phyloP scores from a whole-genome alignment of 2,113 vertebrate genomes.

The Burhinus bistriatus region DNA sequence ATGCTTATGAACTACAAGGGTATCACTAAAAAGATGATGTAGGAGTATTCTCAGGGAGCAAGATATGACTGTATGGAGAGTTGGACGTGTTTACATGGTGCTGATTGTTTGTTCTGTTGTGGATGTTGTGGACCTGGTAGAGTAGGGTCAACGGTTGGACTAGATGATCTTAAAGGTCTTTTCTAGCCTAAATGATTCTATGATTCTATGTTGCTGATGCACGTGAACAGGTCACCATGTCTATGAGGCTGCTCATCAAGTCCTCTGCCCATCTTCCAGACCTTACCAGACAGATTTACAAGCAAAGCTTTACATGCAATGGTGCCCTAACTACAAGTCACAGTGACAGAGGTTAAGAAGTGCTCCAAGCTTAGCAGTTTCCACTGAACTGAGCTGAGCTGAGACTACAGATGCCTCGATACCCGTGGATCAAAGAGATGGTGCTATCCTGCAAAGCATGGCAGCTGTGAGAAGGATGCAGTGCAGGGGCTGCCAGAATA shows the following conservation, averaged over 20 bases:
- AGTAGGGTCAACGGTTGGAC: no score
- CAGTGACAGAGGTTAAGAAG: neutral
- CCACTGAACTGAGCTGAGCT: neutral
- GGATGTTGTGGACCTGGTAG: no score
- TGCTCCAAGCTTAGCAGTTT: neutral
- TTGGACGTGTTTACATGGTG: neutral
- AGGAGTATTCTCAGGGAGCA: neutral
- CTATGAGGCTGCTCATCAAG: neutral
- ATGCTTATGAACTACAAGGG: neutral
- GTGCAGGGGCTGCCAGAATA: neutral
- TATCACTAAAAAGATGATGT: neutral
- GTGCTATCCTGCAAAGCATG: neutral
- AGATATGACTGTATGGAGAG: neutral
- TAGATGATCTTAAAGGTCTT: no score
- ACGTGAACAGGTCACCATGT: neutral
- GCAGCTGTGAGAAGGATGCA: neutral
- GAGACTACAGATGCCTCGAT: neutral
- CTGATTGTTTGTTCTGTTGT: neutral
- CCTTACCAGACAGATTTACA: neutral
- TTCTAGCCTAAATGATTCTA: no score
- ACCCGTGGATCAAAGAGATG: neutral
- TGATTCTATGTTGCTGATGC: neutral
- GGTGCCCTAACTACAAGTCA: neutral
- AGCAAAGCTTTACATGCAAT: neutral
- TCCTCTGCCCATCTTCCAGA: neutral